Evolutionary conservation across 2,113 vertebrate genomes (phyloP).

Genomic region (Pandion haliaetus): DNA sequence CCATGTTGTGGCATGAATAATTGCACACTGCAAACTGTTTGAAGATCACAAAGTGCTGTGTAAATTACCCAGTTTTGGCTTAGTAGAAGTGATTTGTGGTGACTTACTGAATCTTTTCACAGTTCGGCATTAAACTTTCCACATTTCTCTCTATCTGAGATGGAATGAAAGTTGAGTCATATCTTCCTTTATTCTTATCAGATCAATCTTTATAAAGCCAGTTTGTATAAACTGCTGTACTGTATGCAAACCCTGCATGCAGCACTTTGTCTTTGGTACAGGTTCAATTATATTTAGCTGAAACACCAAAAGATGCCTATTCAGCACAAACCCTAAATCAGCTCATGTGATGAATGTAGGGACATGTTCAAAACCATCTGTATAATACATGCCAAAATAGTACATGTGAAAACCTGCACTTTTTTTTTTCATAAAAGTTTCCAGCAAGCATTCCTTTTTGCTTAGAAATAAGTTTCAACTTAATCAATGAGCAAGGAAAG

Average conservation of each 20-base stretch:
- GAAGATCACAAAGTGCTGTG: constrained; percentile 80
- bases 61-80: constrained; percentile 80
- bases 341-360: not conserved
- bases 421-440: not conserved
- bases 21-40: constrained; percentile 78
- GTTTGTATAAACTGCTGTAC: constrained; percentile 17
- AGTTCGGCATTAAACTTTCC: constrained; percentile 75
- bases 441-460: constrained; percentile 18
- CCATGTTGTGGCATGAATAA: constrained; percentile 86
- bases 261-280: not conserved
- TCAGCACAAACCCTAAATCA: constrained; percentile 16
- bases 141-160: constrained; percentile 28
- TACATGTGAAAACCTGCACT: not conserved
- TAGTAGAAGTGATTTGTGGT: constrained; percentile 75
- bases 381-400: not conserved
- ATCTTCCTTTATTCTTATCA: constrained; percentile 55
- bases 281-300: constrained; percentile 26
- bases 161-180: constrained; percentile 44
- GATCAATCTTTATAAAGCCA: constrained; percentile 33
- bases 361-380: not conserved
- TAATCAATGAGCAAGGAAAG: constrained; percentile 38
- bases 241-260: not conserved
- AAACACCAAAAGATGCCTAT: not conserved
- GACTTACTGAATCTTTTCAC: constrained; percentile 80
- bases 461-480: constrained; percentile 1